phyloP scores from a whole-genome alignment of 1,140 invertebrate genomes.

The Drosophila lini region DNA sequence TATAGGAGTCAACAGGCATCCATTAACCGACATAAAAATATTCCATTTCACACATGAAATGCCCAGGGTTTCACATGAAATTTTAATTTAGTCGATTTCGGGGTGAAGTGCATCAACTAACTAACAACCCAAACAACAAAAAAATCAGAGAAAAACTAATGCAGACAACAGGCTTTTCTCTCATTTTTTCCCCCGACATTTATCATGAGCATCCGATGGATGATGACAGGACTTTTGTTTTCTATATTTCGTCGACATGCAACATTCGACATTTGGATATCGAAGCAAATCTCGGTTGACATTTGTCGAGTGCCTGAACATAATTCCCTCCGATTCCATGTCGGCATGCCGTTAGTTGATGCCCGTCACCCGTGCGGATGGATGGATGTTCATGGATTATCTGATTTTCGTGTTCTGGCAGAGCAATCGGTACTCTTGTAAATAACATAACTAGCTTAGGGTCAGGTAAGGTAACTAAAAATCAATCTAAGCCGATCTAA shows the following conservation, averaged over 20 bases:
- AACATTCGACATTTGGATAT: conserved; percentile 8
- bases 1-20: neutral
- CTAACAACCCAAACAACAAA: conserved; percentile 3
- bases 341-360: conserved; percentile 52
- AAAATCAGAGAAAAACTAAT: conserved; percentile 21
- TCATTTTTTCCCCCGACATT: conserved; percentile 5
- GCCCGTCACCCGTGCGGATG: conserved; percentile 48
- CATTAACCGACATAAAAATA: conserved; percentile 1
- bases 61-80: conserved; percentile 25
- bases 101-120: conserved; percentile 64
- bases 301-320: conserved; percentile 38
- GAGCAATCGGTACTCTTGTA: conserved; percentile 62
- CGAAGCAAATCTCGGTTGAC: conserved; percentile 28
- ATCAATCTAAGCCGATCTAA: conserved; percentile 20
- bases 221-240: conserved; percentile 27
- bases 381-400: conserved; percentile 78
- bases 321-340: conserved; percentile 35
- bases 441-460: conserved; percentile 64
- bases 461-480: conserved; percentile 53
- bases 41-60: conserved; percentile 23
- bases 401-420: conserved; percentile 76
- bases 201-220: conserved; percentile 28
- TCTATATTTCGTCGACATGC: conserved; percentile 2
- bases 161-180: conserved; percentile 13
- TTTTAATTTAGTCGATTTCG: conserved; percentile 42